Evolutionary conservation across 2,888 invertebrate species (phyloP).

Genomic region (Drepanosiphum platanoidis): DNA sequence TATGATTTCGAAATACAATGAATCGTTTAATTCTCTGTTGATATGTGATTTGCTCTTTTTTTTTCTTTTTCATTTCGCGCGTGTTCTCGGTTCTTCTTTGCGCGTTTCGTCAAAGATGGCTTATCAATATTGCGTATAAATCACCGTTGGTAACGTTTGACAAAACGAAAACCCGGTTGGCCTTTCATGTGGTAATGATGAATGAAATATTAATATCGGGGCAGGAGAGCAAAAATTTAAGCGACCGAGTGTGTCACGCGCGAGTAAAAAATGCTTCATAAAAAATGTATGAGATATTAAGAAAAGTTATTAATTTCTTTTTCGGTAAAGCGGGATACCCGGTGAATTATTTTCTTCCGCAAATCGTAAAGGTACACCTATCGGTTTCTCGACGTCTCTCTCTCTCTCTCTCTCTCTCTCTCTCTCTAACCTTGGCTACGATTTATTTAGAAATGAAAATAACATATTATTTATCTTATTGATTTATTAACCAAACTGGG

Average conservation of each 20-base stretch:
- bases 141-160: not conserved
- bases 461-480: constrained; percentile 22
- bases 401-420: no score
- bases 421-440: constrained; percentile 7
- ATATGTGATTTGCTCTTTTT: no score
- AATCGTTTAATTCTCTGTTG: no score
- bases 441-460: constrained; percentile 32
- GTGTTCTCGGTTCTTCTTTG: not conserved
- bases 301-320: constrained; percentile 31
- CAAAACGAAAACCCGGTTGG: constrained; percentile 42
- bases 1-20: constrained; percentile 4
- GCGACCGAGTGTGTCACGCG: not conserved
- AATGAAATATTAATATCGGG: constrained; percentile 30
- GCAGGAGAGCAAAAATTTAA: constrained; percentile 30
- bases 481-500: constrained; percentile 15
- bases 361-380: constrained; percentile 25
- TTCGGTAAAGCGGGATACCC: not conserved
- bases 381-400: not conserved
- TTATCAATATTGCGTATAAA: constrained; percentile 23
- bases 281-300: constrained; percentile 52
- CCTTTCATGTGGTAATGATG: constrained; percentile 57
- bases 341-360: constrained; percentile 30
- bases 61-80: not conserved
- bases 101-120: constrained; percentile 11
- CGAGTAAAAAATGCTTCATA: constrained; percentile 18